Evolutionary conservation across 2,113 vertebrate genomes (phyloP), one percentile per base, ranked within the genome.

Genomic region (Dascyllus trimaculatus): DNA sequence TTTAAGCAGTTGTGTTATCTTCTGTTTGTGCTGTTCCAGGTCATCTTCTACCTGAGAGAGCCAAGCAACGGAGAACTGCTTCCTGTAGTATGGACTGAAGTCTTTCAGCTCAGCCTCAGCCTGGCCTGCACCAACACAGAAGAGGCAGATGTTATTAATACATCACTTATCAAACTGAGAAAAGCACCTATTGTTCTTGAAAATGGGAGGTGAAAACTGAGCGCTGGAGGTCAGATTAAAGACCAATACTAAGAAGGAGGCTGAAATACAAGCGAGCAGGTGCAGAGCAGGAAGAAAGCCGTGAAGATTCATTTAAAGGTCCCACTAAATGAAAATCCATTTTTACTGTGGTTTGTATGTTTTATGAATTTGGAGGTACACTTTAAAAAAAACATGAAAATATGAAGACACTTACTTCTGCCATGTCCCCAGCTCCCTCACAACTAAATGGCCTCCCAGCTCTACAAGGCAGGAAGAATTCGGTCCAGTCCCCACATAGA

Each of bases 61-160:
- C 57, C 94, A 96, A 24, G 96, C 95, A 93, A 97, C 93, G 0
- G 89, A 84, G 0, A 96, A 95, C 85, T 99, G 97, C 25, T 94
- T 95, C 52, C 78, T 95, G 90, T 97, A 99, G 88, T 95, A 95
- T 0, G 94, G 93, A 48, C 94, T 89, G 86, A 99, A 97, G 71
- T 92, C 94, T 75, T 93, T 95, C 80, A 99, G 93, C 80, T 89
- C 85, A 0, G 94, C 94, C 77, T 98, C 95, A 0, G 94, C 95
- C 80, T 94, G 94, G 1, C 88, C 97, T 99, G 89, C 62, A 91
- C 19, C 4, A 1, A 65, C 1, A 85, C 21, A 68, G 2, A 8
- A 38, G 4, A 18, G 26, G 66, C 21, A 26, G 1, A 51, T 8
- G 49, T 35, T 35, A 35, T 6, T 35, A 35, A 9, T 35, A 8